phyloP scores from a whole-genome alignment of 2,797 vertebrate species.

The Decapterus maruadsi region DNA sequence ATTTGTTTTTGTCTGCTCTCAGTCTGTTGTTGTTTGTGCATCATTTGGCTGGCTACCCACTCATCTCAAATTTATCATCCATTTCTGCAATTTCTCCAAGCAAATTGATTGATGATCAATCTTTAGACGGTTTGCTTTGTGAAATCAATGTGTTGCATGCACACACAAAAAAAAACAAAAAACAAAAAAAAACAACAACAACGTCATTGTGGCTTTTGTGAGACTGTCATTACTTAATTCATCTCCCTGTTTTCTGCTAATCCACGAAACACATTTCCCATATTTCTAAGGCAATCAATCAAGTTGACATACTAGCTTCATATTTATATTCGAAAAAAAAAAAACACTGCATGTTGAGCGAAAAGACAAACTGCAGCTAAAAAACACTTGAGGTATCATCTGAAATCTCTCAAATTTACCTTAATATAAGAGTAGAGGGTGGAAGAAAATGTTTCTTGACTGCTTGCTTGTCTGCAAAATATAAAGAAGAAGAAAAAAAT shows the following conservation, averaged over 20 bases:
- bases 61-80: constrained; percentile 76
- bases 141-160: constrained; percentile 66
- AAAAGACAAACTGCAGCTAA: constrained; percentile 69
- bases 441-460: constrained; percentile 92
- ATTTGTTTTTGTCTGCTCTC: constrained; percentile 24
- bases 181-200: constrained; percentile 40
- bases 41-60: constrained; percentile 77
- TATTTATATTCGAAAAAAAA: constrained; percentile 43
- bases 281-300: constrained; percentile 78
- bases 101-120: constrained; percentile 79
- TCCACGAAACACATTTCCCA: constrained; percentile 71
- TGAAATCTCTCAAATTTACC: constrained; percentile 48
- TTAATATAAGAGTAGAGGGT: constrained; percentile 83
- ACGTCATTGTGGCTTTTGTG: constrained; percentile 72
- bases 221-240: constrained; percentile 76
- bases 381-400: constrained; percentile 58
- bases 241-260: constrained; percentile 75
- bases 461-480: constrained; percentile 78
- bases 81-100: constrained; percentile 78
- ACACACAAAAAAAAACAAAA: neutral
- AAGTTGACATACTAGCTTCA: constrained; percentile 69
- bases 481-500: constrained; percentile 49
- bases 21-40: constrained; percentile 65
- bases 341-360: constrained; percentile 65
- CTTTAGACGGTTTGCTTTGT: constrained; percentile 69